These are phyloP conservation scores for Leptopilina myrica DNA, from an alignment of 2,888 invertebrate species.

Conservation along the genomic window DNA sequence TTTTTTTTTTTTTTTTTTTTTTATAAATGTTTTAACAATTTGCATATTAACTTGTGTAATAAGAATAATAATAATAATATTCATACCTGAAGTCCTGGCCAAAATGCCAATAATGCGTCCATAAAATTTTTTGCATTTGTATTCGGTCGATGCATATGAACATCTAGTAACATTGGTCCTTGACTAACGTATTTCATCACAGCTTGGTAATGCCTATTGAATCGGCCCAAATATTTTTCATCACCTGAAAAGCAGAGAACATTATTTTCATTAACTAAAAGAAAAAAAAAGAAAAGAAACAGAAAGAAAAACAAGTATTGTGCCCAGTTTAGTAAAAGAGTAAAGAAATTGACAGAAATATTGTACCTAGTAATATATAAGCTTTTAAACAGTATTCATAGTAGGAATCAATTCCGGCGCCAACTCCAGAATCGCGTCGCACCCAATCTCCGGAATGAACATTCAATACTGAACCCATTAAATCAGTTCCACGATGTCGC, in stretches of 20 bases:
- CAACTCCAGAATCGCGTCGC: slow-evolving; percentile 96
- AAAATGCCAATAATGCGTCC: slow-evolving; percentile 98
- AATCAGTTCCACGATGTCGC: slow-evolving; percentile 91
- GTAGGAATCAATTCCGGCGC: slow-evolving; percentile 99
- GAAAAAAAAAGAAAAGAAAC: background rate
- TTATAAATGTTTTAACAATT: too few relatives aligned
- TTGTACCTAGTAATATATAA: slow-evolving; percentile 89
- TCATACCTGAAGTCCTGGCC: slow-evolving; percentile 96
- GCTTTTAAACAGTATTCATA: slow-evolving; percentile 99
- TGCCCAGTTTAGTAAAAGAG: too few relatives aligned
- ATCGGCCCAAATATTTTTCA: slow-evolving; percentile 94
- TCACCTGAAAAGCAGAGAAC: slow-evolving; percentile 79
- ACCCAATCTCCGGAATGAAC: slow-evolving; percentile 99
- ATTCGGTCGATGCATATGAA: slow-evolving; percentile 97
- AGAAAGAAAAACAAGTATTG: background rate
- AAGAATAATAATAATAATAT: background rate
- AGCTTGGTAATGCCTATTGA: slow-evolving; percentile 96
- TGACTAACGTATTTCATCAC: slow-evolving; percentile 98
- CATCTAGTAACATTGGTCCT: slow-evolving; percentile 96
- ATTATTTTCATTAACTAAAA: background rate
- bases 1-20: too few relatives aligned
- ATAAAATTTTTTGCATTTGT: slow-evolving; percentile 97
- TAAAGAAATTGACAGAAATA: background rate
- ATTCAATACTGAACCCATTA: slow-evolving; percentile 98
- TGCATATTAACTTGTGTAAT: too few relatives aligned